Evolutionary conservation across 1,140 invertebrate genomes (phyloP).

Genomic region (Rhopalosiphum padi): DNA sequence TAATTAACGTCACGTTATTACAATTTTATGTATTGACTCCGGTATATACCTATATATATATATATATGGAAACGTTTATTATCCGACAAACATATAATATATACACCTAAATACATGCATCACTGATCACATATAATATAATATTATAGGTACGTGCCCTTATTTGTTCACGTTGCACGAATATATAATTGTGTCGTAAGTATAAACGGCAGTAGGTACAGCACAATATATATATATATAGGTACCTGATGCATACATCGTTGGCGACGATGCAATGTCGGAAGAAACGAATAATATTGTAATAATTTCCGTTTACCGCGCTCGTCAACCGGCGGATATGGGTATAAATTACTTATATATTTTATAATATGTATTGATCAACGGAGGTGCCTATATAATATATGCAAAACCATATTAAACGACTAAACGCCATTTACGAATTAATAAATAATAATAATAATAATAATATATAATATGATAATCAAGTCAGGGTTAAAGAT

Average conservation of each 20-base stretch:
- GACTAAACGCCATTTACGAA: not conserved
- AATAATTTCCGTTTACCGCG: not conserved
- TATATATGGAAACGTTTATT: not conserved
- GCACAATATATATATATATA: not conserved
- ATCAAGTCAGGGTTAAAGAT: not conserved
- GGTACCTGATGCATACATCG: not conserved
- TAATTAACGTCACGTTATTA: not conserved
- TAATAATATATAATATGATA: not conserved
- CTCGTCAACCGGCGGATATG: not conserved
- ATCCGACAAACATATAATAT: not conserved
- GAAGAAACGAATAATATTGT: not conserved
- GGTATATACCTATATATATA: not conserved
- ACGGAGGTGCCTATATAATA: too few relatives aligned
- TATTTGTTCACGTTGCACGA: conserved; percentile 11
- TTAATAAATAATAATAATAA: not conserved
- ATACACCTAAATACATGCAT: not conserved
- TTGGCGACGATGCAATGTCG: not conserved
- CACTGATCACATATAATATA: conserved; percentile 9
- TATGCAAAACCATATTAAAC: not conserved
- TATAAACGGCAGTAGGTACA: not conserved
- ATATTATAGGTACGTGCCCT: not conserved
- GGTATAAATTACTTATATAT: not conserved
- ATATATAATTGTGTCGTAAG: not conserved
- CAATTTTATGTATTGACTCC: not conserved
- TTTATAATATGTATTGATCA: not conserved